Evolutionary conservation across 2,797 vertebrate genomes (phyloP), one percentile per base, ranked within the genome.

Genomic region (Urocyon cinereoargenteus): DNA sequence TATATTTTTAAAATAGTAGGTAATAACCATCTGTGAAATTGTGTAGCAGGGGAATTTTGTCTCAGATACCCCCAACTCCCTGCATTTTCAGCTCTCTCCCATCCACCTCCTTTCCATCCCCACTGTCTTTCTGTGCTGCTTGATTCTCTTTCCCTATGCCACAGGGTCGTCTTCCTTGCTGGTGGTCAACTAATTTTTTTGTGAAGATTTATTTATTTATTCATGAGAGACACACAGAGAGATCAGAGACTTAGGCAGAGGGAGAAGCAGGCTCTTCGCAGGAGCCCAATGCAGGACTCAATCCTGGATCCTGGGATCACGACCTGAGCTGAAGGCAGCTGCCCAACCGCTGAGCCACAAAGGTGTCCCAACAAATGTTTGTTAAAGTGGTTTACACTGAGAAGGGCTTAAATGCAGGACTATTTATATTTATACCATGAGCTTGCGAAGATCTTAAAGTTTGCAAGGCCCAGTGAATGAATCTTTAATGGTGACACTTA

Each of bases 91-190:
- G 13, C 16, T 19, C 14, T 24, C 11, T 14, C 62, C 55, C 1
- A 2, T 1, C n/a, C 21, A 9, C 53, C 64, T 57, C 57, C 59
- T 8, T 9, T 8, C 14, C 2, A 0, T 0, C 9, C 16, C 19
- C 1, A 10, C n/a, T 51, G 7, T 68, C 49, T 34, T 36, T 11
- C 62, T 31, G 0, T 7, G 16, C 13, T 31, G 2, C 34, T 40
- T 16, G 0, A 8, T 16, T 10, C 45, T n/a, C 12, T 82, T 14
- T 26, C 5, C 18, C 4, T 22, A 5, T 0, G 34, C 4, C 7
- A 4, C 0, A 8, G 36, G 21, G 18, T 16, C 53, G 59, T 22
- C 9, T 28, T 49, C 45, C 57, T 53, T 61, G 45, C 28, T 40
- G 49, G 9, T n/a, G 49, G 28, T 24, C 78, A 53, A 12, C 57